Percentiles rank a stretch among this genome's conserved stretches.
Conservation (phyloP, 2,888 invertebrate genomes). For the Melikaiella ostensackeni region DNA sequence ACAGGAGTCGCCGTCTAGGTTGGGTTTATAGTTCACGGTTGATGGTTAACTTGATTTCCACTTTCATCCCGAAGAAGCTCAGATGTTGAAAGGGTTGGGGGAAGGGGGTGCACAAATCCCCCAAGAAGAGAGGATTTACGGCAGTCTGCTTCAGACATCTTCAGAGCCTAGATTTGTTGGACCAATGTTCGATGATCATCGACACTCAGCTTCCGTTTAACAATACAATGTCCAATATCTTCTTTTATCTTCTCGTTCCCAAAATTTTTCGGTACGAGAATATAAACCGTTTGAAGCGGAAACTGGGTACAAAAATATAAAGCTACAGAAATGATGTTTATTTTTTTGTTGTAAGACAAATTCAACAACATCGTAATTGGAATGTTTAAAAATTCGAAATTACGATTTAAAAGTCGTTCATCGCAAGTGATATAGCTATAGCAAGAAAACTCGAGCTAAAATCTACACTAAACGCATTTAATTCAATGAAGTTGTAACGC, state of each 20-base stretch:
- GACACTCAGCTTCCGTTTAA: not conserved
- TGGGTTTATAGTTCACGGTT: slow-evolving; percentile 10
- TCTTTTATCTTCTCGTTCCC: not conserved
- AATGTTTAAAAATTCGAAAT: too few species aligned
- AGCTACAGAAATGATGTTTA: not conserved
- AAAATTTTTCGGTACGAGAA: not conserved
- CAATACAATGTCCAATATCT: slow-evolving; percentile 3
- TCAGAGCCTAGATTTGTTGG: not conserved
- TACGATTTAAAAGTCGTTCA: too few species aligned
- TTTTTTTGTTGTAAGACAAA: too few species aligned
- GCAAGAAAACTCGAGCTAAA: too few species aligned
- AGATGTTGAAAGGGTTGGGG: not conserved
- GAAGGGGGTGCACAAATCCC: not conserved
- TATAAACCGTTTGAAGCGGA: not conserved
- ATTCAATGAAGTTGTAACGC: too few species aligned
- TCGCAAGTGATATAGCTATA: too few species aligned
- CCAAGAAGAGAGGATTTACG: slow-evolving; percentile 23
- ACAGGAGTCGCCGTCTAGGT: not conserved
- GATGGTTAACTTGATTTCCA: slow-evolving; percentile 24
- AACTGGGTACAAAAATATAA: not conserved
- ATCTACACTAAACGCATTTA: too few species aligned
- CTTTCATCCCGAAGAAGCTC: slow-evolving; percentile 9
- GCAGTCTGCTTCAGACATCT: slow-evolving; percentile 20
- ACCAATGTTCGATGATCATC: not conserved
- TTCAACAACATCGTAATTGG: too few species aligned